Base-by-base conservation (phyloP, 2,113 vertebrate genomes). In the Cygnus atratus region DNA sequence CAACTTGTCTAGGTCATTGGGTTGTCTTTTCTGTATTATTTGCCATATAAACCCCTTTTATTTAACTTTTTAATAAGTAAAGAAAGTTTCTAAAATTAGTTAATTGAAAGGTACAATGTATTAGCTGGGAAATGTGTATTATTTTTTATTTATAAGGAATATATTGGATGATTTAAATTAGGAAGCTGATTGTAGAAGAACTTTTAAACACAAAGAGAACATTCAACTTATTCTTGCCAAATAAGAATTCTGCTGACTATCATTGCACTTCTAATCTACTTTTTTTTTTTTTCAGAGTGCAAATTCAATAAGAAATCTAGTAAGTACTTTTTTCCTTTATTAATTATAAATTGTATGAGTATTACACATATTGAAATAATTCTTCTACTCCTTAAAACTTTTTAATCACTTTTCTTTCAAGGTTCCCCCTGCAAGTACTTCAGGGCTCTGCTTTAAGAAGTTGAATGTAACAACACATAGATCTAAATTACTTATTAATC, bases 381-480 rank as follows among this genome's bases (percentile, higher is more conserved):
- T 31, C 11, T 57, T 11, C 28, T 41, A 26, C 39, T 20, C 62
- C 39, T 41, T 18, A 41, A 19, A 72, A 39, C 25, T 71, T 80
- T 15, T 77, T 71, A 84, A 41, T 93, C 35, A 13, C 31, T 92
- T 90, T 87, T 97, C 87, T 94, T 81, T 72, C 65, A 86, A 99
- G 99, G 98, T 97, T 94, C 97, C 98, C 33, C 98, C 98, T 87
- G 98, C 98, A 94, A 98, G 98, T 94, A 98, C 98, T 65, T 99
- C 98, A 72, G 99, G 99, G 48, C 98, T 99, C 84, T 99, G 99
- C 97, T 99, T 99, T 97, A 99, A 98, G 95, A 99, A 99, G 96
- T 96, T 99, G 92, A 99, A 99, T 96, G 98, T 99, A 80, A 99
- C 99, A 66, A 99, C 98, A 87, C 83, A 94, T 66, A 92, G 97